A percentile compares a stretch with the other conserved stretches of the same genome.
phyloP scores from a whole-genome alignment of 2,797 vertebrate genomes.

The Amblyraja radiata region DNA sequence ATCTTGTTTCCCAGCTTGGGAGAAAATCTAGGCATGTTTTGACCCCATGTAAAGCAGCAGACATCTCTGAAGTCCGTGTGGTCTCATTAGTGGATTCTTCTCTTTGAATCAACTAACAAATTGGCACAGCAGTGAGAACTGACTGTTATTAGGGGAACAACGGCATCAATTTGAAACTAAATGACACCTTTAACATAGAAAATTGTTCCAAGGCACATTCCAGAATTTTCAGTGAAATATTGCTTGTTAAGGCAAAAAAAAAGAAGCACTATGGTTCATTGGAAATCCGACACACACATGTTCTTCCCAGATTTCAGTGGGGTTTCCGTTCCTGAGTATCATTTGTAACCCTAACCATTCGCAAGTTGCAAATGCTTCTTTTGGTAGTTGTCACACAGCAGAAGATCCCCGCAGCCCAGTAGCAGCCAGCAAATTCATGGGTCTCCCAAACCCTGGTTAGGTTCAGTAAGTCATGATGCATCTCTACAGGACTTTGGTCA shows the following conservation, averaged over 20 bases:
- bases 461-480: too few species aligned
- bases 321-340: too few species aligned
- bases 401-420: too few species aligned
- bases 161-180: neutral
- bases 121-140: neutral
- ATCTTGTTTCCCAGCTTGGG: neutral
- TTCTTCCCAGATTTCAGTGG: too few species aligned
- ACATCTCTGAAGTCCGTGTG: neutral
- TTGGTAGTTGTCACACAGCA: too few species aligned
- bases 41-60: neutral
- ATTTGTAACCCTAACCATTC: too few species aligned
- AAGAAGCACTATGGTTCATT: neutral
- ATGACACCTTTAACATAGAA: neutral
- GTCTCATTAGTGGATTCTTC: neutral
- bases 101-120: neutral
- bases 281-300: neutral
- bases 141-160: neutral
- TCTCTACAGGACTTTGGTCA: too few species aligned
- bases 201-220: neutral
- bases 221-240: neutral
- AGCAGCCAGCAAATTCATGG: too few species aligned
- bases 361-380: too few species aligned
- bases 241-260: neutral
- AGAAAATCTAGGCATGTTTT: neutral
- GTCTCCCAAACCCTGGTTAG: too few species aligned